Conservation (phyloP, 2,113 vertebrate species). For the Grammomys dolichurus region DNA sequence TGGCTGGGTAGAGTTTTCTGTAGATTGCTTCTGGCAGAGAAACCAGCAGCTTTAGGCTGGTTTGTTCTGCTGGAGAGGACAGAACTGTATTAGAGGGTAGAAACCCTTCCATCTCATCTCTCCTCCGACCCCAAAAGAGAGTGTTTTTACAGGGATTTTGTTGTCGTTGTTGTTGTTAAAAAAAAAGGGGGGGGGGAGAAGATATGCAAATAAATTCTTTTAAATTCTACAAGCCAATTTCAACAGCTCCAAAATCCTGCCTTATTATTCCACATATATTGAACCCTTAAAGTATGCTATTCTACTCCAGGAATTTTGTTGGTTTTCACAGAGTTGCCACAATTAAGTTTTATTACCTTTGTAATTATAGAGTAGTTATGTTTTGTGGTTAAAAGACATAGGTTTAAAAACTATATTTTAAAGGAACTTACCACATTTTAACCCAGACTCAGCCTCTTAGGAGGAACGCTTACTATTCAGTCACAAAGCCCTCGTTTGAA, state of each 20-base stretch:
- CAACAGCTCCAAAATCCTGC: neutral
- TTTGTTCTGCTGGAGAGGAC: conserved; percentile 8
- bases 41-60: neutral
- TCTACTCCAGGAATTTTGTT: neutral
- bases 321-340: neutral
- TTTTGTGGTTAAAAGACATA: neutral
- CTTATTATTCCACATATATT: conserved; percentile 12
- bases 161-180: neutral
- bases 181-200: neutral
- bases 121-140: neutral
- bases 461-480: neutral
- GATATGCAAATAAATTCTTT: neutral
- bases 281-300: neutral
- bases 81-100: conserved; percentile 7
- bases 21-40: conserved; percentile 51
- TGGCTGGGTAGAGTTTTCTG: conserved; percentile 53
- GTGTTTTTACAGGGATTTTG: neutral
- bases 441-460: conserved; percentile 8
- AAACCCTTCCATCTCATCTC: neutral
- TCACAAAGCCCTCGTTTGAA: neutral
- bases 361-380: neutral
- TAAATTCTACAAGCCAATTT: conserved; percentile 26
- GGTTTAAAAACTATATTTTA: conserved; percentile 18
- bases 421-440: neutral
- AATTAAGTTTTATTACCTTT: neutral